Percentiles rank a stretch among this genome's conserved stretches.
These are phyloP conservation scores for Dasypus novemcinctus DNA, from an alignment of 2,113 vertebrate genomes.

Conservation along the genomic window DNA sequence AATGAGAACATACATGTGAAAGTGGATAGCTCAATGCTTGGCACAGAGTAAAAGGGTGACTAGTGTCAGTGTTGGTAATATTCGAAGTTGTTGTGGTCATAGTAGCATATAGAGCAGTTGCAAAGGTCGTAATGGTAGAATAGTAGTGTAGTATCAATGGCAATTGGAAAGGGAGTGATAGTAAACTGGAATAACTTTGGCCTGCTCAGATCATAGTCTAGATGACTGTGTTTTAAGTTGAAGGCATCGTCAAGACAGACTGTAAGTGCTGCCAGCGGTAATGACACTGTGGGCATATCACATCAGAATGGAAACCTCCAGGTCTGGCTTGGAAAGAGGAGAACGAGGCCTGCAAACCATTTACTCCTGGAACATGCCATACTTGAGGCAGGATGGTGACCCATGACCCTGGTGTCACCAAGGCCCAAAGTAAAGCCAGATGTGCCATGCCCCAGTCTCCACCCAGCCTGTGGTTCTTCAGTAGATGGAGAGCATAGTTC, in stretches of 20 bases:
- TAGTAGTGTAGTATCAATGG: not conserved
- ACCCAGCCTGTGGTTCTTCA: slow-evolving; percentile 4
- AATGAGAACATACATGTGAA: not conserved
- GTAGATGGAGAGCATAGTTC: not conserved
- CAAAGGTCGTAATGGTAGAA: not conserved
- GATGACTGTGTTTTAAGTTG: not conserved
- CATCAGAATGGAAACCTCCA: not conserved
- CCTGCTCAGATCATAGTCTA: not conserved
- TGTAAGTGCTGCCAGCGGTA: fast-evolving
- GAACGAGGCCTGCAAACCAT: not conserved
- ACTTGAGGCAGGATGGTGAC: not conserved
- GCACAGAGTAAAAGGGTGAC: not conserved
- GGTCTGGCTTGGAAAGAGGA: not conserved
- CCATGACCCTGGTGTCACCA: slow-evolving; percentile 28
- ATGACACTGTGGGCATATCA: not conserved
- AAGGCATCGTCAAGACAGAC: not conserved
- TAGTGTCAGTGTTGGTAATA: not conserved
- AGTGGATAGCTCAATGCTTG: not conserved
- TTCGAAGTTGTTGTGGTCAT: fast-evolving
- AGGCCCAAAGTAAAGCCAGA: slow-evolving; percentile 55
- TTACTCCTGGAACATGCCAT: not conserved
- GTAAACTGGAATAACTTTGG: not conserved
- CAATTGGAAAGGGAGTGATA: not conserved
- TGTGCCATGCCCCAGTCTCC: not conserved
- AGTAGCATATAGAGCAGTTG: too few species aligned